These are phyloP conservation scores for Orycteropus afer DNA, from an alignment of 2,113 vertebrate genomes.

Conservation along the genomic window DNA sequence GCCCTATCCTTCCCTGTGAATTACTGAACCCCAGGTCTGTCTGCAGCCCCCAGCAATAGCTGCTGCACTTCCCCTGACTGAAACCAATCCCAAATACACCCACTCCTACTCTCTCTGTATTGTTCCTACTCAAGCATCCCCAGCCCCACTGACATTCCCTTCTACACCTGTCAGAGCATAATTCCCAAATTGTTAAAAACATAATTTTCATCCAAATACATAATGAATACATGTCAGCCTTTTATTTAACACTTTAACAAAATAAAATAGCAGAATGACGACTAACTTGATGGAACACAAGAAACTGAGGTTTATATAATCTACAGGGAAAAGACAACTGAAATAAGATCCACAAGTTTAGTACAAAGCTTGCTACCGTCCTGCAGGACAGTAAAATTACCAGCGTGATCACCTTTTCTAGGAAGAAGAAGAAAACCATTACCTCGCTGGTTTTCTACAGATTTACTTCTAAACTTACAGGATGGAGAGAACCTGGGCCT, in stretches of 20 bases:
- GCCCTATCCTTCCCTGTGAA: background rate
- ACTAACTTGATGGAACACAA: background rate
- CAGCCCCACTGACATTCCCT: background rate
- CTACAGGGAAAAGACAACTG: background rate
- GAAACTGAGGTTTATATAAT: background rate
- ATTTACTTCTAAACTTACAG: background rate
- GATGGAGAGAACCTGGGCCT: background rate
- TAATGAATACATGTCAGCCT: slow-evolving; percentile 61
- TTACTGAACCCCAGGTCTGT: background rate
- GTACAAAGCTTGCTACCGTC: background rate
- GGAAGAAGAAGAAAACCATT: background rate
- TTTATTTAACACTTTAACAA: slow-evolving; percentile 52
- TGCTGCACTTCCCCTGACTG: background rate
- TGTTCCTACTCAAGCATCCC: background rate
- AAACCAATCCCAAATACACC: background rate
- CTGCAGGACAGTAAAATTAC: background rate
- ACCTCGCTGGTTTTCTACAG: background rate
- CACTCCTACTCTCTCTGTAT: background rate
- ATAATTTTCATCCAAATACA: slow-evolving; percentile 55
- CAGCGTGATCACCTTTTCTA: background rate
- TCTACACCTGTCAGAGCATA: slow-evolving; percentile 15
- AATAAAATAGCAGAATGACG: slow-evolving; percentile 38
- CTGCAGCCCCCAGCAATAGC: background rate
- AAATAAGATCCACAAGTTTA: background rate
- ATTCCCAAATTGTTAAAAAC: slow-evolving; percentile 56